phyloP scores from a whole-genome alignment of 2,797 vertebrate genomes.

The Scyliorhinus canicula region DNA sequence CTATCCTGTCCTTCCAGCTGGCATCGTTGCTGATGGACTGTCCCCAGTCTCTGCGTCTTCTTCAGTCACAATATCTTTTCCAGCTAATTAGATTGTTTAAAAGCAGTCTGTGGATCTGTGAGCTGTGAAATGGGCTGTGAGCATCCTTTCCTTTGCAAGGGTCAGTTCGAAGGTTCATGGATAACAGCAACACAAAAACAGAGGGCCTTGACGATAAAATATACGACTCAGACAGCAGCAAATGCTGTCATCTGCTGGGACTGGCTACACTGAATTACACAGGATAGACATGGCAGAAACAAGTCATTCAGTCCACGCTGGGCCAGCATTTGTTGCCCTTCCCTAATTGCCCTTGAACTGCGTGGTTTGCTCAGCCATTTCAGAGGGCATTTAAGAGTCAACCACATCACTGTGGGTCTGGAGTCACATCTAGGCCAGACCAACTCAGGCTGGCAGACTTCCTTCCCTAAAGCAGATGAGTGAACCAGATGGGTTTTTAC shows the following conservation, averaged over 20 bases:
- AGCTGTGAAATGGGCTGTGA: background rate
- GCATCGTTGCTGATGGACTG: background rate
- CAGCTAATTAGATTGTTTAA: constrained; percentile 14
- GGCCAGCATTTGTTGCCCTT: no score
- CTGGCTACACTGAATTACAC: background rate
- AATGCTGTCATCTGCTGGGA: background rate
- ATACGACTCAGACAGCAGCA: background rate
- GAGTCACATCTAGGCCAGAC: no score
- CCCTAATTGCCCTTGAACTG: no score
- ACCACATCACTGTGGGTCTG: no score
- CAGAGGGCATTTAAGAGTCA: no score
- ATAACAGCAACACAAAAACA: background rate
- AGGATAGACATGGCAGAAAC: no score
- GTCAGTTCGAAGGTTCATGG: background rate
- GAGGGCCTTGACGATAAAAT: background rate
- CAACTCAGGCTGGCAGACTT: no score
- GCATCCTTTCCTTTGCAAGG: background rate
- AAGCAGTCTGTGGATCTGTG: background rate
- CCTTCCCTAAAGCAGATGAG: no score
- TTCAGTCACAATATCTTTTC: background rate
- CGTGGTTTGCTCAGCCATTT: no score
- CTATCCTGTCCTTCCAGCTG: background rate
- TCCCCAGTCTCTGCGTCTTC: background rate
- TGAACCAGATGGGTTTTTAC: no score
- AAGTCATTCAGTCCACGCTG: background rate